Percentiles rank a stretch among this genome's conserved stretches.
These are phyloP conservation scores for Agrochola lychnidis DNA, from an alignment of 2,888 invertebrate species.

Conservation along the genomic window DNA sequence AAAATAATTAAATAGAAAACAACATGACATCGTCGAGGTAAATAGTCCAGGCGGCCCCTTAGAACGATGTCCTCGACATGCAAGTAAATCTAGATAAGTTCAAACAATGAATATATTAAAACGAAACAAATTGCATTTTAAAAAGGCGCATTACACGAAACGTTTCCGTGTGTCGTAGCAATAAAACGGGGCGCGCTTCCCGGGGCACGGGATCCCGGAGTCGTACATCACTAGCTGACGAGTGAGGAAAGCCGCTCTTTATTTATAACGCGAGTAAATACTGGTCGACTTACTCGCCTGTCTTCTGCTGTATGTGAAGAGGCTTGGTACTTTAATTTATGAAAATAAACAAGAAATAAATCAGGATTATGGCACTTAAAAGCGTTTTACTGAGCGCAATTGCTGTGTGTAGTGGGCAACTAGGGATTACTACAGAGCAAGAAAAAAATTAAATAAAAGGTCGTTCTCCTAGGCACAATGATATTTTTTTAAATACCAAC, in stretches of 20 bases:
- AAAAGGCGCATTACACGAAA: conserved; percentile 66
- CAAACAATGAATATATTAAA: conserved; percentile 69
- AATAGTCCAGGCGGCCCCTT: conserved; percentile 33
- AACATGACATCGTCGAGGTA: conserved; percentile 34
- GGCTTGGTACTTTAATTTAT: conserved; percentile 43
- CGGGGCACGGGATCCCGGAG: conserved; percentile 49
- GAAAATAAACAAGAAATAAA: conserved; percentile 55
- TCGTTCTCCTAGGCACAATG: neutral
- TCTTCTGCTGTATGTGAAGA: conserved; percentile 49
- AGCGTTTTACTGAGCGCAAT: conserved; percentile 30
- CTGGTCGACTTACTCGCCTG: conserved; percentile 44
- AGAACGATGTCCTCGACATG: conserved; percentile 53
- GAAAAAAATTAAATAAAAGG: conserved; percentile 6
- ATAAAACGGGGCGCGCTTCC: conserved; percentile 63
- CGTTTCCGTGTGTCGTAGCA: conserved; percentile 67
- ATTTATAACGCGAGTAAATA: conserved; percentile 59
- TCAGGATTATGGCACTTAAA: conserved; percentile 51
- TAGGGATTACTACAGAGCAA: conserved; percentile 26
- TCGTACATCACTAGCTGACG: conserved; percentile 67
- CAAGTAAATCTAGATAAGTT: conserved; percentile 65
- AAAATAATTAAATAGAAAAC: conserved; percentile 31
- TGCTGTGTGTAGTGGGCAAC: conserved; percentile 36
- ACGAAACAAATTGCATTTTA: conserved; percentile 68
- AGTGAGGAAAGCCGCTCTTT: conserved; percentile 64
- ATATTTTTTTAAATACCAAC: conserved; percentile 28